Evolutionary conservation across 1,140 invertebrate species (phyloP).

Genomic region (Hylyphantes graminicola): DNA sequence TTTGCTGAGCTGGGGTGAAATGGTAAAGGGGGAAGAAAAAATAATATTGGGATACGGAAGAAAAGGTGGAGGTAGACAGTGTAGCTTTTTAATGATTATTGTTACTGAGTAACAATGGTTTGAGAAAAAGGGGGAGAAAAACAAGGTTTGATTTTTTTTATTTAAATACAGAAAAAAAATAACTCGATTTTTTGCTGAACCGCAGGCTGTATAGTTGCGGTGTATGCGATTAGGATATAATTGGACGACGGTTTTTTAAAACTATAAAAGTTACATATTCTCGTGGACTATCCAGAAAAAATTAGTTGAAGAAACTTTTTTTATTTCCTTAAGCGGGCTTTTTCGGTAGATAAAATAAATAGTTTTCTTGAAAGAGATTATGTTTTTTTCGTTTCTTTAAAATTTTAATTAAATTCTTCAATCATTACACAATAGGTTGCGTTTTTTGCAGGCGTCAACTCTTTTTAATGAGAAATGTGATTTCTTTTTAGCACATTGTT

Average conservation of each 20-base stretch:
- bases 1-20: conserved; percentile 46
- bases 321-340: neutral
- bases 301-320: conserved; percentile 21
- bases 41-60: neutral
- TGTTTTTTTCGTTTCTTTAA: neutral
- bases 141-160: neutral
- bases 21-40: conserved; percentile 6
- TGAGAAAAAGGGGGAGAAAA: conserved; percentile 16
- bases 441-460: neutral
- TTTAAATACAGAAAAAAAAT: neutral
- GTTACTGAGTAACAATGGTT: conserved; percentile 57
- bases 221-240: conserved; percentile 52
- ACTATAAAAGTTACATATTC: conserved; percentile 29
- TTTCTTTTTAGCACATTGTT: conserved; percentile 24
- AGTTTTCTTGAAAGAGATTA: conserved; percentile 14
- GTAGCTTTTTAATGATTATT: conserved; percentile 61
- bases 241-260: conserved; percentile 50
- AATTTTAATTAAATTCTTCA: conserved; percentile 45
- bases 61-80: conserved; percentile 29
- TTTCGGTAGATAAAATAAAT: conserved; percentile 21
- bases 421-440: conserved; percentile 3
- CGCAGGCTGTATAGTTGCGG: conserved; percentile 43
- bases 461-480: conserved; percentile 23
- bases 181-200: neutral
- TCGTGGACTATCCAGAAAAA: conserved; percentile 2